phyloP scores from a whole-genome alignment of 1,140 invertebrate species.

The Asobara japonica region DNA sequence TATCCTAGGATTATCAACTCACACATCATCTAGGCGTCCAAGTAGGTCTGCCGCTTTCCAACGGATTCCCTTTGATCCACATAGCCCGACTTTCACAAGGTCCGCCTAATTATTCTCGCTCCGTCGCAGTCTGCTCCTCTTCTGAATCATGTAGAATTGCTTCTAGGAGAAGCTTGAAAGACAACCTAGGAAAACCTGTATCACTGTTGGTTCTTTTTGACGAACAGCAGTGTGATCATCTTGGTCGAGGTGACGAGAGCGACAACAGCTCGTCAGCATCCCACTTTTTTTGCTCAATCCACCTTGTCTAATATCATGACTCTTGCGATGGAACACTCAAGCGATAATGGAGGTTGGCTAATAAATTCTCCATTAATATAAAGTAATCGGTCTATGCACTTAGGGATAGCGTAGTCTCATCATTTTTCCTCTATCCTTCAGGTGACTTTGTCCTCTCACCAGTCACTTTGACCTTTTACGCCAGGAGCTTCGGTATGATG shows the following conservation, averaged over 20 bases:
- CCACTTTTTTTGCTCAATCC: not conserved
- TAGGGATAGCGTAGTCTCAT: slow-evolving; percentile 44
- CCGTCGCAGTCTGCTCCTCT: not conserved
- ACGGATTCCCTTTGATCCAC: slow-evolving; percentile 39
- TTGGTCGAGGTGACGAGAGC: not conserved
- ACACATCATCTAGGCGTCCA: slow-evolving; percentile 41
- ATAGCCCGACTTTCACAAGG: not conserved
- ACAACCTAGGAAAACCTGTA: not conserved
- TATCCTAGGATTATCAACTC: slow-evolving; percentile 49
- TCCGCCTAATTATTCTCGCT: slow-evolving; percentile 39
- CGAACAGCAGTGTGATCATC: not conserved
- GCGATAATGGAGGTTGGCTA: not conserved
- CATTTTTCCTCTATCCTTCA: slow-evolving; percentile 4
- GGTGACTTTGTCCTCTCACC: slow-evolving; percentile 53
- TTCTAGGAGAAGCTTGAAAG: not conserved
- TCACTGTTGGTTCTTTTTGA: not conserved
- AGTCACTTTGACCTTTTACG: slow-evolving; percentile 49
- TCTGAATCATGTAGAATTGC: not conserved
- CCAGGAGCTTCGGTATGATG: slow-evolving; percentile 15
- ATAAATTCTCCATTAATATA: slow-evolving; percentile 64
- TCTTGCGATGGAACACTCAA: not conserved
- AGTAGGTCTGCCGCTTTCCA: slow-evolving; percentile 6
- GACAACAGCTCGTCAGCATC: not conserved
- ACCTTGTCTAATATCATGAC: not conserved
- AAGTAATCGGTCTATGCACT: slow-evolving; percentile 68